Base-by-base conservation (phyloP, 2,888 invertebrate species). In the Dioctria linearis region DNA sequence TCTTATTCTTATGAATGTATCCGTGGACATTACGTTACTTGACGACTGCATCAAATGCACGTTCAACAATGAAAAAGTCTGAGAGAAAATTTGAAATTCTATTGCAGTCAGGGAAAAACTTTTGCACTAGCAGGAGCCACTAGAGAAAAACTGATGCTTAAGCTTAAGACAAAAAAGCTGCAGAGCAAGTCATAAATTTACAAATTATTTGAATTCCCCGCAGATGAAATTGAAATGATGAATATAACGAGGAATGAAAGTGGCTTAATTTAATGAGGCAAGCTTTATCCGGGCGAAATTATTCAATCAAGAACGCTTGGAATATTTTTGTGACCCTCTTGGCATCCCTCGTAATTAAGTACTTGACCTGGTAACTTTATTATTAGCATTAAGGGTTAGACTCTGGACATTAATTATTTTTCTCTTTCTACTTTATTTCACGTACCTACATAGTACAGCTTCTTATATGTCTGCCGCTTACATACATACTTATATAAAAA, bases 161-260 rank as follows among this genome's bases (percentile, higher is more conserved):
- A 25, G 8, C 54, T 6, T 4, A 54, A 54, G 54, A n/a, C 8
- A 54, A 11, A 25, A 54, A 54, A 54, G 54, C 54, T 54, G 54
- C 11, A n/a, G 11, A 54, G 11, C 11, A 11, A 11, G 54, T 54
- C 69, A 69, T 69, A 69, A 69, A 69, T 69, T 69, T 69, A 39
- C 69, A 69, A 69, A 69, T 69, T 69, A 37, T 69, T 69, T 51
- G 51, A 69, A 69, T 49, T 69, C 69, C 49, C 39, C 51, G 25
- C 69, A 69, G 69, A 51, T 51, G 69, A 69, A 69, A 69, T 37
- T 69, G 49, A 69, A 69, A 69, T 69, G 69, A 51, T 39, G 69
- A 51, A 69, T 51, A 69, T 69, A 69, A 69, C 49, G 69, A 46
- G n/a, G 69, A 51, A 37, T 69, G 69, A 51, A 69, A 69, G 69